Evolutionary conservation across 2,797 vertebrate species (phyloP).

Genomic region (Gouania willdenowi): DNA sequence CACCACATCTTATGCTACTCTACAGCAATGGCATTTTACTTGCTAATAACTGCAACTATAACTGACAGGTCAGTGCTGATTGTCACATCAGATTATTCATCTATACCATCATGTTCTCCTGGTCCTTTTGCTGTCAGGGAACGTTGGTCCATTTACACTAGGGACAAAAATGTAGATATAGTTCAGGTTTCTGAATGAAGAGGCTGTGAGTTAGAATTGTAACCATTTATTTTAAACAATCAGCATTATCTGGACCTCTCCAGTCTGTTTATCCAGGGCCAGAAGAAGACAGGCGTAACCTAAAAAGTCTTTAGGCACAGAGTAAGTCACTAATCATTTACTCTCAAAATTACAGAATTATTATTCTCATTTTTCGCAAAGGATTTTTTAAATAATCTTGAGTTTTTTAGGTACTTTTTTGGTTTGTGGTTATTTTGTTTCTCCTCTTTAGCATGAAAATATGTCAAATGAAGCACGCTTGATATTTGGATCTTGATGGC

Average conservation of each 20-base stretch:
- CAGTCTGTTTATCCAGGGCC: constrained; percentile 2
- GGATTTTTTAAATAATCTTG: too few species aligned
- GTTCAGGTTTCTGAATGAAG: constrained; percentile 17
- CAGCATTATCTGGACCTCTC: constrained; percentile 5
- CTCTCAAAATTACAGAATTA: too few species aligned
- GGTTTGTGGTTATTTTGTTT: too few species aligned
- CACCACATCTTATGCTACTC: too few species aligned
- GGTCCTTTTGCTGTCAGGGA: constrained; percentile 37
- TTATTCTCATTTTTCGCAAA: neutral
- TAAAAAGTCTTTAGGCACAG: constrained; percentile 7
- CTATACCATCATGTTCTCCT: constrained; percentile 17
- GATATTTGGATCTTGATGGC: too few species aligned
- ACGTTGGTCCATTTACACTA: constrained; percentile 14
- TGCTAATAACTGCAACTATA: constrained; percentile 33
- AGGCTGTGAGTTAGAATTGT: constrained; percentile 10
- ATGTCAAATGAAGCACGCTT: too few species aligned
- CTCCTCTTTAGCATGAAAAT: too few species aligned
- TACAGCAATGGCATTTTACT: constrained; percentile 35
- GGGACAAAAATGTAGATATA: constrained; percentile 12
- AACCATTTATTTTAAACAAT: constrained; percentile 26
- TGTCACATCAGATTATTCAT: constrained; percentile 54
- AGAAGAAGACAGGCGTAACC: neutral
- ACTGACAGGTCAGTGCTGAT: constrained; percentile 41
- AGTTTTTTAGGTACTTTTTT: too few species aligned
- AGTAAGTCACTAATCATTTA: too few species aligned